A percentile compares a stretch with the other conserved stretches of the same genome.
Conservation (phyloP, 2,797 vertebrate species). For the Chaetodon trifasciatus region DNA sequence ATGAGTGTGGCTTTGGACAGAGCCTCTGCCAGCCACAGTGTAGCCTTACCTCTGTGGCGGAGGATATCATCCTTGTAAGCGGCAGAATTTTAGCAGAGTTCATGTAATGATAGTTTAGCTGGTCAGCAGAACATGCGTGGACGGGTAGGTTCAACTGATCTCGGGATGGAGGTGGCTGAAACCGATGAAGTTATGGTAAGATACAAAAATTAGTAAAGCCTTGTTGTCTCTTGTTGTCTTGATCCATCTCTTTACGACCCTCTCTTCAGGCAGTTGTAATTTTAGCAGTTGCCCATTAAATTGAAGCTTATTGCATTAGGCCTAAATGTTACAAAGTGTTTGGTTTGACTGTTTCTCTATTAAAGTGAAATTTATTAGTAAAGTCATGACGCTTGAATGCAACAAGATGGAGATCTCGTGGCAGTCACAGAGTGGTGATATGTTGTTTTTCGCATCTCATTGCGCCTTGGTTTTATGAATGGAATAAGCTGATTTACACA, state of each 20-base stretch:
- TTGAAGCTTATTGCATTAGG: not conserved
- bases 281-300: not conserved
- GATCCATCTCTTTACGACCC: not conserved
- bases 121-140: conserved; percentile 69
- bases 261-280: not conserved
- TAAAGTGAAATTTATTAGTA: not conserved
- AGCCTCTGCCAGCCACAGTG: conserved; percentile 24
- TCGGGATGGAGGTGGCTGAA: conserved; percentile 74
- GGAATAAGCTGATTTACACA: conserved; percentile 9
- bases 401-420: not conserved
- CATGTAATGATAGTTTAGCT: conserved; percentile 22
- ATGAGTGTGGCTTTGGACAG: conserved; percentile 42
- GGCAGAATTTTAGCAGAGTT: conserved; percentile 26
- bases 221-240: not conserved
- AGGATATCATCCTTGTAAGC: conserved; percentile 13
- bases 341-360: conserved; percentile 3
- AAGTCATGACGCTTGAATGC: conserved; percentile 2
- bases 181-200: conserved; percentile 73
- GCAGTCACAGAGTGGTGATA: conserved; percentile 11
- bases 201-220: not conserved
- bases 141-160: conserved; percentile 60
- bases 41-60: not conserved
- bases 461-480: conserved; percentile 37
- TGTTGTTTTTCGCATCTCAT: not conserved
- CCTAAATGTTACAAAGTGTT: not conserved